These are phyloP conservation scores for Sterna hirundo DNA, from an alignment of 2,113 vertebrate species.

Conservation along the genomic window DNA sequence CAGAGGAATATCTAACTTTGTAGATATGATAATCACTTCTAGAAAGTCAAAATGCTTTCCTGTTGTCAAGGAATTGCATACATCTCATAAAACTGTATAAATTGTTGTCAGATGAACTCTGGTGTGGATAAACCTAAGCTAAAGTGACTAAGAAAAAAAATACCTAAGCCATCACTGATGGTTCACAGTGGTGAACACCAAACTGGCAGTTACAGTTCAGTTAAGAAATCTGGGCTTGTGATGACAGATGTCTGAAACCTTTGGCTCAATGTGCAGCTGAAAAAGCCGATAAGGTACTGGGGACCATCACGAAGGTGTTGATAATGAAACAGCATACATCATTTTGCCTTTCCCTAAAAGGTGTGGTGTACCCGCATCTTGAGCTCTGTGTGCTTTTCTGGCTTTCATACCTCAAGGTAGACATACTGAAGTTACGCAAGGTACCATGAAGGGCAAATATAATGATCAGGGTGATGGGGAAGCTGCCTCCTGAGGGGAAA, in stretches of 20 bases:
- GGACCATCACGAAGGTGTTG: background rate
- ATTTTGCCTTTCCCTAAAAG: background rate
- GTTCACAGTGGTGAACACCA: background rate
- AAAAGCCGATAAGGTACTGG: background rate
- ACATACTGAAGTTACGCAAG: background rate
- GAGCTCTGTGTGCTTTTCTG: background rate
- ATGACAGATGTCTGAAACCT: background rate
- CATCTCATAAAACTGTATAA: background rate
- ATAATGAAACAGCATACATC: background rate
- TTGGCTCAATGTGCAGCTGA: background rate
- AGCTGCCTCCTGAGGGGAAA: background rate
- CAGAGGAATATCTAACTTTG: background rate
- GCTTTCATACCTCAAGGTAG: background rate
- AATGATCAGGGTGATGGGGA: background rate
- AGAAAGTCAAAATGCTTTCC: background rate
- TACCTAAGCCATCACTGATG: background rate
- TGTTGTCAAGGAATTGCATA: background rate
- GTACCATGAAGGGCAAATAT: background rate
- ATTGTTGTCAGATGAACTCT: background rate
- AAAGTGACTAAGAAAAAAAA: background rate
- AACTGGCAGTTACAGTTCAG: background rate
- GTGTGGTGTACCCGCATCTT: background rate
- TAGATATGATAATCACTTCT: background rate
- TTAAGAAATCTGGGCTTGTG: background rate
- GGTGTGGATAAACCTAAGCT: background rate